Percentiles rank a stretch among this genome's conserved stretches.
phyloP scores from a whole-genome alignment of 2,888 invertebrate genomes.

The Tenodera sinensis region DNA sequence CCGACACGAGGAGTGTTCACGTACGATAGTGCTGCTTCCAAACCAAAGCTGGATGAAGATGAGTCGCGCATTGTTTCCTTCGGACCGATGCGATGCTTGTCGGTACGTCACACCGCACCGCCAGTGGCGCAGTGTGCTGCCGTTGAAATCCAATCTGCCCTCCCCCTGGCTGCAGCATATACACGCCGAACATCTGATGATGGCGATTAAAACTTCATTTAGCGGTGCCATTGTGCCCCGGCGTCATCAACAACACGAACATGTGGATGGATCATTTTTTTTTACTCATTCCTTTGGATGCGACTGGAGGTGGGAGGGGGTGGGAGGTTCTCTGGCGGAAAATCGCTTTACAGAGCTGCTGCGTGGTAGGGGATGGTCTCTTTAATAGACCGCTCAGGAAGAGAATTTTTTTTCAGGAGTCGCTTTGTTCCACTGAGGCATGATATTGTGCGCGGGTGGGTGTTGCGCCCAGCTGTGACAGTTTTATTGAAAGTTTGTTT shows the following conservation, averaged over 20 bases:
- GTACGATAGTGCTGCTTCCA: neutral
- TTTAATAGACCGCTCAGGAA: neutral
- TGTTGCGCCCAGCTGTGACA: neutral
- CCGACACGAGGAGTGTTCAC: neutral
- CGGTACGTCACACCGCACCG: neutral
- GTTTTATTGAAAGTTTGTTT: neutral
- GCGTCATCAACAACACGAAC: neutral
- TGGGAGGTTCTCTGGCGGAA: neutral
- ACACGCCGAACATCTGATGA: neutral
- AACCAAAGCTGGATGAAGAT: neutral
- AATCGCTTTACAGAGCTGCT: neutral
- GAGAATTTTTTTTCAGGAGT: neutral
- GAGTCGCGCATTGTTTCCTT: neutral
- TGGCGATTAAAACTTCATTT: neutral
- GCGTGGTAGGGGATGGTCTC: neutral
- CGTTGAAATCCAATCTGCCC: neutral
- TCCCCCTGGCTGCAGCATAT: neutral
- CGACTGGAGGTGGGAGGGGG: neutral
- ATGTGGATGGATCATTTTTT: neutral
- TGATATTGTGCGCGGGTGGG: neutral
- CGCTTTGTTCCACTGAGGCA: neutral
- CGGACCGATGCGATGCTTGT: too few relatives aligned
- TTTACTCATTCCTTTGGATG: neutral
- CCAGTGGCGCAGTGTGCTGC: neutral
- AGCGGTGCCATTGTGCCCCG: neutral